Percentiles rank a stretch among this genome's conserved stretches.
Evolutionary conservation across 2,888 invertebrate species (phyloP).

Genomic region (Lepidocyrtinus sp.): DNA sequence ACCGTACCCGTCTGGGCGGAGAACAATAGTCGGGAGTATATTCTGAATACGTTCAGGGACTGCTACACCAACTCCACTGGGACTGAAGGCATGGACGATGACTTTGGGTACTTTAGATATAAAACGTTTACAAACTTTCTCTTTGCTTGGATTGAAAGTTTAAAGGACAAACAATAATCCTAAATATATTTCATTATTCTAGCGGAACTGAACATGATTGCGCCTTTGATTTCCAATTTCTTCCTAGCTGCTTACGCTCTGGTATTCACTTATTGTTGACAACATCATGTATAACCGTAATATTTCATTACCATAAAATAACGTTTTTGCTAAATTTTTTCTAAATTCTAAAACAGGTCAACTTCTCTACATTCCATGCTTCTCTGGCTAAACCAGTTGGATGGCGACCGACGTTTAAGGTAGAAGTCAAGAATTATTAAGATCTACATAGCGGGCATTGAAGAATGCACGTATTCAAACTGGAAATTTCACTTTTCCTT

Average conservation of each 20-base stretch:
- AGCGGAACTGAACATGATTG: constrained; percentile 90
- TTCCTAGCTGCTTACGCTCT: constrained; percentile 94
- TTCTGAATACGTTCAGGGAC: constrained; percentile 52
- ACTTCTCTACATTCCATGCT: constrained; percentile 93
- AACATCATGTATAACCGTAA: background rate
- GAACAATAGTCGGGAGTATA: constrained; percentile 58
- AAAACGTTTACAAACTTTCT: background rate
- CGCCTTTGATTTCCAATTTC: constrained; percentile 94
- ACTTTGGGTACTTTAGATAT: too few relatives aligned
- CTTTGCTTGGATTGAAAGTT: too few relatives aligned
- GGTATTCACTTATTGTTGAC: constrained; percentile 73
- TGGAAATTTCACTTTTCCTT: too few relatives aligned
- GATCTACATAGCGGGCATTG: too few relatives aligned
- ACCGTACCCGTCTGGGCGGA: constrained; percentile 74
- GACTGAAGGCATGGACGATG: constrained; percentile 74
- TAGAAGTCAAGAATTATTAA: too few relatives aligned
- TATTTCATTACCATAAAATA: too few relatives aligned
- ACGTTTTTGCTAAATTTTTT: too few relatives aligned
- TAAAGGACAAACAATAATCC: too few relatives aligned
- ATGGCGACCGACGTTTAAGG: constrained; percentile 91
- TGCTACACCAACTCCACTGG: constrained; percentile 64
- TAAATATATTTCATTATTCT: constrained; percentile 86
- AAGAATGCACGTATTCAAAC: too few relatives aligned
- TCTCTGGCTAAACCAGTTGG: constrained; percentile 87
- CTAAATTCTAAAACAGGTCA: too few relatives aligned